Evolutionary conservation across 1,140 invertebrate genomes (phyloP).

Genomic region (Globodera ellingtonae): DNA sequence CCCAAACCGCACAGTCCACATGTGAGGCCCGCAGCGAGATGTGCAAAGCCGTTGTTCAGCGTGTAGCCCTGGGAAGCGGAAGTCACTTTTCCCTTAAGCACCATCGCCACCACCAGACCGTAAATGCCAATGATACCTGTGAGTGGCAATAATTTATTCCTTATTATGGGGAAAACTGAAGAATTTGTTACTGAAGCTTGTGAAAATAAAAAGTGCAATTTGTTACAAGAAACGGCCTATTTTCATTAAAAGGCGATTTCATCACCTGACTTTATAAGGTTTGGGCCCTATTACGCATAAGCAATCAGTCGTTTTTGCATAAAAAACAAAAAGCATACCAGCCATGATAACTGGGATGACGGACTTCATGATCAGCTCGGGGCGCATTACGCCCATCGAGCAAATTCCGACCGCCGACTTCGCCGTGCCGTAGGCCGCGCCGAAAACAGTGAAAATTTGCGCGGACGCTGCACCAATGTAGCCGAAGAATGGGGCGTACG

Average conservation of each 20-base stretch:
- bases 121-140: slow-evolving; percentile 65
- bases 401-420: slow-evolving; percentile 99
- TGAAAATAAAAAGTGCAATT: no score
- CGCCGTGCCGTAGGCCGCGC: slow-evolving; percentile 98
- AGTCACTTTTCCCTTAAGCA: slow-evolving; percentile 60
- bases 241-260: no score
- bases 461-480: slow-evolving; percentile 97
- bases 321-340: slow-evolving; percentile 31
- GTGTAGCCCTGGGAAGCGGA: slow-evolving; percentile 62
- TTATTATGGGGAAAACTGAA: no score
- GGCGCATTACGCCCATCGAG: slow-evolving; percentile 99
- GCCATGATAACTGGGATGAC: slow-evolving; percentile 99
- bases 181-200: no score
- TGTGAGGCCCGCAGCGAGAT: slow-evolving; percentile 92
- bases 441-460: slow-evolving; percentile 94
- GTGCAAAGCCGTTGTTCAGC: slow-evolving; percentile 90
- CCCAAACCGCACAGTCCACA: slow-evolving; percentile 87
- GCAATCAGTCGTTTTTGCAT: no score
- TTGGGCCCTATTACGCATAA: no score
- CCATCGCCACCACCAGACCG: slow-evolving; percentile 64
- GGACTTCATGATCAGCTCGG: slow-evolving; percentile 99
- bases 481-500: slow-evolving; percentile 74
- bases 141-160: neutral
- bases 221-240: no score
- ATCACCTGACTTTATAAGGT: no score